Conservation (phyloP, 2,888 invertebrate species). For the Apoderus coryli region DNA sequence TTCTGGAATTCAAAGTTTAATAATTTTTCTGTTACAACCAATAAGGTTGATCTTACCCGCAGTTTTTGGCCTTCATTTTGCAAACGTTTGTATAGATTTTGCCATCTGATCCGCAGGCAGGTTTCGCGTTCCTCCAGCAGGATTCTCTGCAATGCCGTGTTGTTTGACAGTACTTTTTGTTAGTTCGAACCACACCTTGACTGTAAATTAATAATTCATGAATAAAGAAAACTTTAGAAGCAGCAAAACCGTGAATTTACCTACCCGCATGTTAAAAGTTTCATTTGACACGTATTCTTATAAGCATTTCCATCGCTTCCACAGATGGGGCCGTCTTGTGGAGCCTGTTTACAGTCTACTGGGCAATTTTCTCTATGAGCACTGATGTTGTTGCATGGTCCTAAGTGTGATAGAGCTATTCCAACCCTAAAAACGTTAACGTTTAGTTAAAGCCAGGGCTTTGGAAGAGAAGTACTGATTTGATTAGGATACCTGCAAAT, state of each 20-base stretch:
- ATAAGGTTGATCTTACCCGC: slow-evolving; percentile 51
- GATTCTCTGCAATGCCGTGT: slow-evolving; percentile 83
- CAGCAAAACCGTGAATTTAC: no score
- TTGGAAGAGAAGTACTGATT: no score
- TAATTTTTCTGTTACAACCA: no score
- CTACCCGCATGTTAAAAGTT: slow-evolving; percentile 75
- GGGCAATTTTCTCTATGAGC: slow-evolving; percentile 84
- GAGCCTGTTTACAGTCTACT: slow-evolving; percentile 71
- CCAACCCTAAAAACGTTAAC: slow-evolving; percentile 44
- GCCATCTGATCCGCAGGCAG: slow-evolving; percentile 82
- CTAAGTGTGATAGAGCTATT: slow-evolving; percentile 45
- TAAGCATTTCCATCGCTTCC: slow-evolving; percentile 88
- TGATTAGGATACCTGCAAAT: slow-evolving; percentile 68
- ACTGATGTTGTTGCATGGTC: slow-evolving; percentile 53
- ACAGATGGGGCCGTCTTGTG: slow-evolving; percentile 80
- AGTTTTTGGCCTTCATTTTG: slow-evolving; percentile 83
- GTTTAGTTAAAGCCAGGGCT: no score
- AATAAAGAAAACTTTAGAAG: no score
- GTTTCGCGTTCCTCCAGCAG: slow-evolving; percentile 78
- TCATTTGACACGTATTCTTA: slow-evolving; percentile 88
- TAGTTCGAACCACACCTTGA: slow-evolving; percentile 73
- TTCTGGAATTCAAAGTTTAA: no score
- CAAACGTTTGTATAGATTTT: slow-evolving; percentile 80
- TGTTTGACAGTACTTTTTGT: slow-evolving; percentile 82
- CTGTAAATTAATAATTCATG: no score